Base-by-base conservation (phyloP, 1,140 invertebrate species). In the Brachionus calyciflorus region DNA sequence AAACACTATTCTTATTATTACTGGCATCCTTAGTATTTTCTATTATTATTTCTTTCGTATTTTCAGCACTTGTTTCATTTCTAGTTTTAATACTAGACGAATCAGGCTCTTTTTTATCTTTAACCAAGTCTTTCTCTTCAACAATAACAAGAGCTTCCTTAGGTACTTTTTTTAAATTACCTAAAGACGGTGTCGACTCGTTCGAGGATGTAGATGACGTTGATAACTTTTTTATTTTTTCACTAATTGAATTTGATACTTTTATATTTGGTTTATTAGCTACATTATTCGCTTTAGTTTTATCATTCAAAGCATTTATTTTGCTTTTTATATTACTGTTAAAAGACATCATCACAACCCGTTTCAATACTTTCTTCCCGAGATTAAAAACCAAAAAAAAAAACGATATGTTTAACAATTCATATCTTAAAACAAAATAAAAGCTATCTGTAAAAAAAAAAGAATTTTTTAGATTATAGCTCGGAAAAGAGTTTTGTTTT, bases 1-100 rank as follows among this genome's bases (percentile, higher is more conserved):
- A 5, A 37, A 5, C 9, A 37, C 9, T 37, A 37, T 9, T 37
- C 33, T 3, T 37, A 9, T 37, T 37, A 37, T 37, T 37, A 37
- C n/a, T 33, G 0, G 17, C 2, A 14, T 19, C 55, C n/a, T n/a
- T n/a, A n/a, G n/a, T n/a, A 19, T 14, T 60, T 60, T 28, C 10
- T 9, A 33, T 30, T 7, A 33, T n/a, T 3, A 7, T 33, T 9
- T 10, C 28, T 6, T 41, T 33, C 19, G 12, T n/a, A 24, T 17
- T 10, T 7, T 53, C 51, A 24, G 3, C 7, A 19, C 19, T 60
- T 37, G 9, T 2, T 33, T 60, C 55, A 14, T 65, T 24, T 24
- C 12, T 44, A 65, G 60, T 65, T 65, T 65, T 65, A 65, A 44
- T 65, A 65, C 60, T 46, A 65, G 60, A 65, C 24, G 60, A 44